Evolutionary conservation across 2,888 invertebrate genomes (phyloP).

Genomic region (Strigamia maritima): DNA sequence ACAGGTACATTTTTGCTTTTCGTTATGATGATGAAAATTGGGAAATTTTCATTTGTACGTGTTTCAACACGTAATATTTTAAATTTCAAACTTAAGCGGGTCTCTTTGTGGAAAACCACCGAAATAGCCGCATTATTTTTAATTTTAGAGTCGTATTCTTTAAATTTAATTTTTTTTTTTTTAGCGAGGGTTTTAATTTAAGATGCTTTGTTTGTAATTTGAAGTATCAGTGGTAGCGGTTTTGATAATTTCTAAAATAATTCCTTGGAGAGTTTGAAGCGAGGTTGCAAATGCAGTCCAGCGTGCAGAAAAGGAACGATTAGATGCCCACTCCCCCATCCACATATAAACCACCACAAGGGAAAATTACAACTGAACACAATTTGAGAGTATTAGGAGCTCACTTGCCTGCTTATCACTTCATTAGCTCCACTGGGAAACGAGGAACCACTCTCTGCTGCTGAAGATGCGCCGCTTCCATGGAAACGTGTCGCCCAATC

Average conservation of each 20-base stretch:
- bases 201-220: neutral
- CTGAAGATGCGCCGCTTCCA: constrained; percentile 17
- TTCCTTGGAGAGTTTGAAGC: neutral
- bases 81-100: neutral
- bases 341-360: constrained; percentile 32
- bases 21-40: no score
- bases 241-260: neutral
- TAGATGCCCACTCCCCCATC: constrained; percentile 12
- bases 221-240: neutral
- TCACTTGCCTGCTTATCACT: constrained; percentile 32
- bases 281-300: constrained; percentile 1
- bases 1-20: neutral
- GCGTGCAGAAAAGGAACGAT: constrained; percentile 22
- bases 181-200: neutral
- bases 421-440: constrained; percentile 31
- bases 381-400: constrained; percentile 34
- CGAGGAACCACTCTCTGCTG: constrained; percentile 22
- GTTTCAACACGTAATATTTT: neutral
- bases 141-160: no score
- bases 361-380: constrained; percentile 34
- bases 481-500: constrained; percentile 31
- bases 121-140: no score
- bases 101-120: no score
- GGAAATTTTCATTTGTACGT: no score
- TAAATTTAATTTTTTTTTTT: neutral